Evolutionary conservation across 2,113 vertebrate species (phyloP).

Genomic region (Archocentrus centrarchus): DNA sequence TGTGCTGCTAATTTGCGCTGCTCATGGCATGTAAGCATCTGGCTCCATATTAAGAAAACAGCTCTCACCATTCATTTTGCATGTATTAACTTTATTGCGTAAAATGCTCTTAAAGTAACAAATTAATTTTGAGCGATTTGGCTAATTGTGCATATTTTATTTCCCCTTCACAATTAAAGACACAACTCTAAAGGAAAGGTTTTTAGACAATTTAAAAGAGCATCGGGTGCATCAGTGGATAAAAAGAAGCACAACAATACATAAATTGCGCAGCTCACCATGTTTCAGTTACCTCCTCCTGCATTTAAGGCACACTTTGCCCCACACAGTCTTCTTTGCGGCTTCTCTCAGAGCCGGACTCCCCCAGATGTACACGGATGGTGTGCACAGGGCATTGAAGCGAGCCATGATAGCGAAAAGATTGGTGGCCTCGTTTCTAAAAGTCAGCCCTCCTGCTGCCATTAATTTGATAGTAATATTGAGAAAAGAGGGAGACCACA

Average conservation of each 20-base stretch:
- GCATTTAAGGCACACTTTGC: constrained; percentile 54
- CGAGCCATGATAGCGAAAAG: constrained; percentile 74
- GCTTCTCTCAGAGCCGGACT: constrained; percentile 72
- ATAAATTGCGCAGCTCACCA: background rate
- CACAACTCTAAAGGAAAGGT: background rate
- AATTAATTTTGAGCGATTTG: no score
- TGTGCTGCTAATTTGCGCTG: no score
- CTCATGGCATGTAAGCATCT: no score
- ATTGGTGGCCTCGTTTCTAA: constrained; percentile 74
- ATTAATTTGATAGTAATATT: constrained; percentile 68
- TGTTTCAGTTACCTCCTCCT: constrained; percentile 25
- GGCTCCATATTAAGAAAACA: no score
- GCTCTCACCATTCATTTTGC: no score
- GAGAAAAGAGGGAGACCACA: constrained; percentile 77
- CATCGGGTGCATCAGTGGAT: background rate
- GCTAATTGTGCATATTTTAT: no score
- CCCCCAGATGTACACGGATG: constrained; percentile 73
- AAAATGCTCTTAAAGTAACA: no score
- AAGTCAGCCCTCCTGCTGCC: constrained; percentile 38
- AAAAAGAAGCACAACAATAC: background rate
- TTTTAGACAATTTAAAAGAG: background rate
- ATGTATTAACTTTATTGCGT: no score
- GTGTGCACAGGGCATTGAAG: constrained; percentile 70
- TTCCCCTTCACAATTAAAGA: background rate
- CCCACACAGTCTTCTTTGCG: constrained; percentile 55